Evolutionary conservation across 35 echinoderm and acorn worm genomes (phyloP).

Genomic region (Diadema setosum): DNA sequence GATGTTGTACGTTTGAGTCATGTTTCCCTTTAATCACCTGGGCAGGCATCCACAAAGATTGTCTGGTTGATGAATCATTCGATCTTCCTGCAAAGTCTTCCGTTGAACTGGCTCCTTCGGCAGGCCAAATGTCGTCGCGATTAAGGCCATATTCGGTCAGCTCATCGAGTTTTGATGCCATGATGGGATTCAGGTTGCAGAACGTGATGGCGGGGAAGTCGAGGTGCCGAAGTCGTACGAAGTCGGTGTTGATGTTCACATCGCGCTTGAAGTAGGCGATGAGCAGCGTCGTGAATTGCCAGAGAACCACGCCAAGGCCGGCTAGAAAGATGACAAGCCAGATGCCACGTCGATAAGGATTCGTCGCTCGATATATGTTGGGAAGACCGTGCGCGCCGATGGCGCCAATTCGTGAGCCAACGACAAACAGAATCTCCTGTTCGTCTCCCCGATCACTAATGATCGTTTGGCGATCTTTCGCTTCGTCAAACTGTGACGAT

Average conservation of each 20-base stretch:
- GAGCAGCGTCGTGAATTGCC: conserved; percentile 13
- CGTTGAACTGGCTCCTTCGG: too few species aligned
- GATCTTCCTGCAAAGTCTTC: too few species aligned
- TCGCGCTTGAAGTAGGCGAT: conserved; percentile 6
- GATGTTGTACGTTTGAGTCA: too few species aligned
- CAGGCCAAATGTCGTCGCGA: too few species aligned
- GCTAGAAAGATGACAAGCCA: conserved; percentile 57
- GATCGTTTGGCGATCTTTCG: too few species aligned
- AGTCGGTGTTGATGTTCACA: conserved; percentile 57
- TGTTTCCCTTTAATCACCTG: too few species aligned
- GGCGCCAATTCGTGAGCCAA: not conserved
- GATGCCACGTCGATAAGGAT: not conserved
- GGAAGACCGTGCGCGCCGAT: conserved; percentile 75
- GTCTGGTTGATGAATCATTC: too few species aligned
- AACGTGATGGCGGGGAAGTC: conserved; percentile 78
- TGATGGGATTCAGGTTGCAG: conserved; percentile 85
- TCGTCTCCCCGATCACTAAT: not conserved
- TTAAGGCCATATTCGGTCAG: too few species aligned
- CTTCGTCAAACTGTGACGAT: too few species aligned
- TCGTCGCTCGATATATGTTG: conserved; percentile 62
- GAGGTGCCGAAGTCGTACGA: not conserved
- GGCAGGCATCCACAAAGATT: too few species aligned
- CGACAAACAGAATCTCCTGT: not conserved
- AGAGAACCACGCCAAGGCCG: conserved; percentile 28
- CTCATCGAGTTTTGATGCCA: not conserved